A percentile compares a stretch with the other conserved stretches of the same genome.
These are phyloP conservation scores for Trachemys scripta DNA, from an alignment of 2,113 vertebrate species.

Conservation along the genomic window DNA sequence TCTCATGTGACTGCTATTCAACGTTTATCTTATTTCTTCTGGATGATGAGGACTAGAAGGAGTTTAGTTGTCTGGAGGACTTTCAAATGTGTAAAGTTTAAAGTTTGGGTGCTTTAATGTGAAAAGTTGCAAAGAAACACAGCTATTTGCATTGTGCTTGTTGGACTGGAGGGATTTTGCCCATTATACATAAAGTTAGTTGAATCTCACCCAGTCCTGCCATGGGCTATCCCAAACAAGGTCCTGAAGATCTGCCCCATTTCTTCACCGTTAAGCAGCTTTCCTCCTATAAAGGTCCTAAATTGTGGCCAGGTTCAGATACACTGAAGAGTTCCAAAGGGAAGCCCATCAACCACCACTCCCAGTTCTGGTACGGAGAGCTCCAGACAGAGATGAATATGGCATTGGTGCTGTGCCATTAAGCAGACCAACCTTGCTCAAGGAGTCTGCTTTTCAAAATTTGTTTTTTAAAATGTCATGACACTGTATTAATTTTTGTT, in stretches of 20 bases:
- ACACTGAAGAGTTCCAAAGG: background rate
- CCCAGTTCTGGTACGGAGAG: background rate
- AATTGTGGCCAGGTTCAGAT: background rate
- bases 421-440: background rate
- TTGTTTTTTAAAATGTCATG: background rate
- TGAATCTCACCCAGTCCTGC: background rate
- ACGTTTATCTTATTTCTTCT: background rate
- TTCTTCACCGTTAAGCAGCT: conserved; percentile 6
- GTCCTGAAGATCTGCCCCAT: background rate
- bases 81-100: background rate
- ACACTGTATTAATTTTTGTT: background rate
- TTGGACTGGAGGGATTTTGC: background rate
- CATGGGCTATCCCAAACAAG: background rate
- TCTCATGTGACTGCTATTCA: background rate
- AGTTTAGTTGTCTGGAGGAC: conserved; percentile 7
- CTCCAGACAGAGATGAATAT: background rate
- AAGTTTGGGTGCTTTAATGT: background rate
- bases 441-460: background rate
- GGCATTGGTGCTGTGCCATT: background rate
- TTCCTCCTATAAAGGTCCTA: background rate
- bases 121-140: conserved; percentile 6
- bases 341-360: background rate
- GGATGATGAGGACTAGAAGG: background rate
- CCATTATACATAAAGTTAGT: background rate
- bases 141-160: background rate